These are phyloP conservation scores for Caranx melampygus DNA, from an alignment of 2,113 vertebrate species.

Conservation along the genomic window DNA sequence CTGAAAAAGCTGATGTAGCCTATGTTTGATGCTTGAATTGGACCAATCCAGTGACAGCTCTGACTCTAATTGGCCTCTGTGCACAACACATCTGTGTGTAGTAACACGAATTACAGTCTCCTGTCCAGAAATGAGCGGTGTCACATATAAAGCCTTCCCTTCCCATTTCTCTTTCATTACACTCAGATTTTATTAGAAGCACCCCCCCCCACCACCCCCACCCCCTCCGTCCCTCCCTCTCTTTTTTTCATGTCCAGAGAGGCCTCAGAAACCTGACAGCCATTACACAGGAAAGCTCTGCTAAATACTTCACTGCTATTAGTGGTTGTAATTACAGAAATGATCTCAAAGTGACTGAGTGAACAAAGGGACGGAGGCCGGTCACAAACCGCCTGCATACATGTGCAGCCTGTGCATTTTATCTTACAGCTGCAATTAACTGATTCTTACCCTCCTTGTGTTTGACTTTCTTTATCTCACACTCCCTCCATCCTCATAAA, in stretches of 20 bases:
- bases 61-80: slow-evolving; percentile 25
- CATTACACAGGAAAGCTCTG: slow-evolving; percentile 46
- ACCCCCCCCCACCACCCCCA: no score
- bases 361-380: slow-evolving; percentile 8
- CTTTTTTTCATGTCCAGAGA: slow-evolving; percentile 23
- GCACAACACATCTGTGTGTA: slow-evolving; percentile 16
- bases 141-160: slow-evolving; percentile 19
- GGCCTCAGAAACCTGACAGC: slow-evolving; percentile 46
- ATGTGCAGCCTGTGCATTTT: slow-evolving; percentile 11
- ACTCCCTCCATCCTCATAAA: not conserved
- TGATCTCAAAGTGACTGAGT: slow-evolving; percentile 56
- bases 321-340: slow-evolving; percentile 65
- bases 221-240: no score
- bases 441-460: not conserved
- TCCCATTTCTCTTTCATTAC: slow-evolving; percentile 64
- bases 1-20: no score
- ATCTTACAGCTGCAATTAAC: slow-evolving; percentile 33
- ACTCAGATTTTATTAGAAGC: slow-evolving; percentile 52
- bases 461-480: not conserved
- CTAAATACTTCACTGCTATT: slow-evolving; percentile 57
- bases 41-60: not conserved
- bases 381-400: not conserved
- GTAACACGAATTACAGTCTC: slow-evolving; percentile 57
- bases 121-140: slow-evolving; percentile 55
- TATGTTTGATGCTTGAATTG: not conserved